phyloP scores from a whole-genome alignment of 2,113 vertebrate species.

The Tenebrosternarchus preto region DNA sequence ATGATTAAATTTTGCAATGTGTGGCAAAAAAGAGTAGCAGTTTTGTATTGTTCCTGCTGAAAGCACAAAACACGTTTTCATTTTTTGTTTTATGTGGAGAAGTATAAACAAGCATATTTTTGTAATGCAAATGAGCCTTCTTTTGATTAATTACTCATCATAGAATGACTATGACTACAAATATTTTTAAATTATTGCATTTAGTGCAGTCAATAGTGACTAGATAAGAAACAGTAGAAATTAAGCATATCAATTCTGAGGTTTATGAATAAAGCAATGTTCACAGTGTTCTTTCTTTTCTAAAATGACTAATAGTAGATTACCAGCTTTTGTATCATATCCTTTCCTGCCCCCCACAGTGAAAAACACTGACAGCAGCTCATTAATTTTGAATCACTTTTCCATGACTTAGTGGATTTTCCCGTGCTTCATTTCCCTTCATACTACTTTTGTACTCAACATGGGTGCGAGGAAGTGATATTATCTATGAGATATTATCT shows the following conservation, averaged over 20 bases:
- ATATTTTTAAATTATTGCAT: neutral
- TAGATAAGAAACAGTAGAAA: neutral
- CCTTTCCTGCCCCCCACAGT: conserved; percentile 47
- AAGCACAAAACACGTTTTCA: conserved; percentile 18
- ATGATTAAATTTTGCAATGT: conserved; percentile 55
- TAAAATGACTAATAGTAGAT: conserved; percentile 23
- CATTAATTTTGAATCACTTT: conserved; percentile 68
- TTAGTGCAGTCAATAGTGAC: neutral
- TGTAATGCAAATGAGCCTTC: neutral
- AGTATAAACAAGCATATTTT: conserved; percentile 3
- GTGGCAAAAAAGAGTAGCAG: conserved; percentile 32
- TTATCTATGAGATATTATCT: conserved; percentile 78
- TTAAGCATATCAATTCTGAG: neutral
- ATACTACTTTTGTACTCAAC: conserved; percentile 59
- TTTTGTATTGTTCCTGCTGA: neutral
- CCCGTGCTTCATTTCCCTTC: conserved; percentile 59
- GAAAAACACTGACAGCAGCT: conserved; percentile 53
- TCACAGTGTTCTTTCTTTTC: neutral
- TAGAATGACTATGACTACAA: neutral
- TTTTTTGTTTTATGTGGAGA: conserved; percentile 11
- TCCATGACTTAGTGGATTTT: conserved; percentile 60
- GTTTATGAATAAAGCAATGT: neutral
- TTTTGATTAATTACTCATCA: conserved; percentile 18
- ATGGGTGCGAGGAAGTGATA: conserved; percentile 63
- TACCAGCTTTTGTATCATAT: conserved; percentile 36